phyloP scores from a whole-genome alignment of 2,888 invertebrate species.

The Lithophane socia region DNA sequence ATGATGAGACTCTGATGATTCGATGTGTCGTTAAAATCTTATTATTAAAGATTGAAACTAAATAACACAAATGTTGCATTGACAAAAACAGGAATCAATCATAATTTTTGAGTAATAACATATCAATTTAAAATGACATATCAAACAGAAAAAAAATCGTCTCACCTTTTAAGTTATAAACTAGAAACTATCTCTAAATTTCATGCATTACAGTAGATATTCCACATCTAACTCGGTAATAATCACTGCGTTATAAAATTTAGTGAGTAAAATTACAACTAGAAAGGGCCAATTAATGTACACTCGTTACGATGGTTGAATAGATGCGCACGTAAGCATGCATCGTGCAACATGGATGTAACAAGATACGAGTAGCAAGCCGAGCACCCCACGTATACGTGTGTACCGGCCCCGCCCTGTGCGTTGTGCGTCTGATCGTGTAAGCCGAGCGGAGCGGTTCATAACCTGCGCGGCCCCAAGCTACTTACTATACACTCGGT shows the following conservation, averaged over 20 bases:
- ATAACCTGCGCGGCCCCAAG: constrained; percentile 51
- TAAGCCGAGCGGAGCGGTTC: constrained; percentile 53
- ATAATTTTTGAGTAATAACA: constrained; percentile 48
- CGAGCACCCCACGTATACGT: constrained; percentile 70
- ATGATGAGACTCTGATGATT: constrained; percentile 64
- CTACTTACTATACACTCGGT: constrained; percentile 55
- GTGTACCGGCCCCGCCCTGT: constrained; percentile 51
- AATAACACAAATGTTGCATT: constrained; percentile 42
- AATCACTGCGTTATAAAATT: constrained; percentile 67
- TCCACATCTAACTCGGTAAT: constrained; percentile 70
- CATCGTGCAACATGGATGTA: constrained; percentile 71
- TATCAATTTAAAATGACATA: constrained; percentile 23
- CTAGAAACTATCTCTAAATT: constrained; percentile 82
- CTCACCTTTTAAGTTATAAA: constrained; percentile 76
- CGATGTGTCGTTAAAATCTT: constrained; percentile 55
- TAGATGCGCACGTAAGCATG: constrained; percentile 75
- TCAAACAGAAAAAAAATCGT: constrained; percentile 64
- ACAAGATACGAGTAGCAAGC: constrained; percentile 73
- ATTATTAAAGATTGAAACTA: constrained; percentile 30
- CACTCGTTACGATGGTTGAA: constrained; percentile 69
- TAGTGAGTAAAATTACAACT: constrained; percentile 74
- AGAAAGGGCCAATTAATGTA: constrained; percentile 72
- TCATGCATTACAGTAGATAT: constrained; percentile 81
- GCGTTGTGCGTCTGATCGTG: constrained; percentile 54
- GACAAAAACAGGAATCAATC: constrained; percentile 50